Evolutionary conservation across 2,113 vertebrate genomes (phyloP).

Genomic region (Osmerus eperlanus): DNA sequence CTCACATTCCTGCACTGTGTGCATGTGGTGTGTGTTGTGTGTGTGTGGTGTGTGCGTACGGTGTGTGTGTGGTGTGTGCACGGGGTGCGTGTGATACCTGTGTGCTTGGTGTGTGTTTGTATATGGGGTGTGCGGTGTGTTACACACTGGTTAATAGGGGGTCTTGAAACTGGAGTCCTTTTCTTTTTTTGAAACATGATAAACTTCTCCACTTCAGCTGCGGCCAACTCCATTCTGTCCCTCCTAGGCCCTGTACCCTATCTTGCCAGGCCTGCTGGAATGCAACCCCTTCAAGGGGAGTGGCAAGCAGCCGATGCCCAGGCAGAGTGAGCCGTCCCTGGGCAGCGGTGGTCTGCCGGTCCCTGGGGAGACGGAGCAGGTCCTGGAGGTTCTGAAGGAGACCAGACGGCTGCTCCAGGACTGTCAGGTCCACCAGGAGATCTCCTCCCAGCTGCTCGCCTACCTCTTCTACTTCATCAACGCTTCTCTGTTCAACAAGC

Average conservation of each 20-base stretch:
- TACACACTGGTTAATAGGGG: too few relatives aligned
- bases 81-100: too few relatives aligned
- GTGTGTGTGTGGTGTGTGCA: too few relatives aligned
- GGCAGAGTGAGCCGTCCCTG: conserved; percentile 20
- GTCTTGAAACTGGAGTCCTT: too few relatives aligned
- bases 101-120: too few relatives aligned
- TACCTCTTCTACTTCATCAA: conserved; percentile 81
- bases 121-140: too few relatives aligned
- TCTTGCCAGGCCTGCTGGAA: conserved; percentile 71
- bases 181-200: too few relatives aligned
- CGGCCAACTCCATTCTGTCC: too few relatives aligned
- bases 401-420: conserved; percentile 61
- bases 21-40: not conserved
- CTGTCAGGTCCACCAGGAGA: conserved; percentile 68
- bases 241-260: conserved; percentile 69
- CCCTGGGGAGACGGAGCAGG: conserved; percentile 50
- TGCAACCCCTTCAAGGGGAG: conserved; percentile 66
- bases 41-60: not conserved
- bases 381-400: conserved; percentile 61
- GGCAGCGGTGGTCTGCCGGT: conserved; percentile 41
- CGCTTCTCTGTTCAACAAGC: conserved; percentile 76
- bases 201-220: too few relatives aligned
- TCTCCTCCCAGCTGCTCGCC: conserved; percentile 72
- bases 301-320: conserved; percentile 16
- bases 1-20: not conserved